Evolutionary conservation across 2,797 vertebrate genomes (phyloP), one percentile per base, ranked within the genome.

Genomic region (Hirundo rustica): DNA sequence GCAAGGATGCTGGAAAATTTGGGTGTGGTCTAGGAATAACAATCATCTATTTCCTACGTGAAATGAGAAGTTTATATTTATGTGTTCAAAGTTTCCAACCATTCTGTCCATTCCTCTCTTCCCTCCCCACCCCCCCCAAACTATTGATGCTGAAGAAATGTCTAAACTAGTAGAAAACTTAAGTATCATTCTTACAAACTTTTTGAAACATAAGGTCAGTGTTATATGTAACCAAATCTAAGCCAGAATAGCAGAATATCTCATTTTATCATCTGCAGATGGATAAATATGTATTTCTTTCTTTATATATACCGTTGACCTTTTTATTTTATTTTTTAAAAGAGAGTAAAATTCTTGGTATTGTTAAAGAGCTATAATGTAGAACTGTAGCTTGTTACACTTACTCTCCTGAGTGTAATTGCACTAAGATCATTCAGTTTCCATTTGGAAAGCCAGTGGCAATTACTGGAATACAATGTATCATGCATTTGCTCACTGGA

Each of bases 381-480:
- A 97, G 98, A 98, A 98, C 97, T 98, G 98, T 97, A 98, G 97
- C 98, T 98, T 98, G 98, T 98, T 99, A 98, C 98, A 96, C 98
- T 98, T 98, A 98, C 98, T 98, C 98, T 98, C 98, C 97, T 97
- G 97, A 98, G 98, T 98, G 98, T 99, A 99, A 99, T 99, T 99
- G 98, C 98, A 97, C 98, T 97, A 98, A 98, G 96, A 98, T 98
- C 97, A 98, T 98, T 98, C 98, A 88, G 98, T 98, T 98, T 98
- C 98, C 98, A 98, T 98, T 99, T 99, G 98, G 97, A 98, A 97
- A 98, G 98, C 97, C 98, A 98, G 97, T 98, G 96, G 98, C 99
- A 99, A 99, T 99, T 99, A 99, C 98, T 98, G 98, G 98, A 98
- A 99, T 98, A 99, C 99, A 99, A 99, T 99, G 98, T 98, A 98